phyloP scores from a whole-genome alignment of 2,797 vertebrate genomes.

The Chromobotia macracanthus region DNA sequence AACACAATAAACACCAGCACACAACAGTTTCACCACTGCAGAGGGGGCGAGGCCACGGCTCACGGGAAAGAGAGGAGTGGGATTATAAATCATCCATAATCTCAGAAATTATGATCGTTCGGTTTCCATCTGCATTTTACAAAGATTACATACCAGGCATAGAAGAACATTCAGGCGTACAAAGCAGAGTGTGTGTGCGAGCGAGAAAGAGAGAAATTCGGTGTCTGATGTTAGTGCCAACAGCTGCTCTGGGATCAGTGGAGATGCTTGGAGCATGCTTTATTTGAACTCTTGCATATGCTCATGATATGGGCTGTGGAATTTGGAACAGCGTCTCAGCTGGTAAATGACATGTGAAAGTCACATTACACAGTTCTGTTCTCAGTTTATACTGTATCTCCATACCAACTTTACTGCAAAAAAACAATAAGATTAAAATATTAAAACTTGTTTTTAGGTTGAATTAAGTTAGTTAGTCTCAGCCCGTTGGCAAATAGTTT shows the following conservation, averaged over 20 bases:
- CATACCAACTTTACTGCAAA: not conserved
- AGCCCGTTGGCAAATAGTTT: not conserved
- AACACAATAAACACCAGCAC: conserved; percentile 73
- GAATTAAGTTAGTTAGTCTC: not conserved
- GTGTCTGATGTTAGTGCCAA: conserved; percentile 31
- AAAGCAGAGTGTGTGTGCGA: conserved; percentile 63
- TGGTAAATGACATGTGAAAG: not conserved
- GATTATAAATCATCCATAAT: conserved; percentile 65
- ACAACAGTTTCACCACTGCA: conserved; percentile 76
- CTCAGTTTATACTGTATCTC: conserved; percentile 26
- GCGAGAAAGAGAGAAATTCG: conserved; percentile 39
- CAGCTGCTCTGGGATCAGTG: conserved; percentile 45
- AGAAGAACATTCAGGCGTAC: conserved; percentile 76
- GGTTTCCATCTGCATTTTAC: conserved; percentile 68
- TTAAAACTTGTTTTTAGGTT: not conserved
- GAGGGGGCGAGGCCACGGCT: conserved; percentile 54
- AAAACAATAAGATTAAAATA: not conserved
- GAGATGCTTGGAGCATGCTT: conserved; percentile 48
- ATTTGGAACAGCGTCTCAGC: conserved; percentile 1
- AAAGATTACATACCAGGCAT: conserved; percentile 78
- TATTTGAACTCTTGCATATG: conserved; percentile 47
- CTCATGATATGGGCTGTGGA: conserved; percentile 18
- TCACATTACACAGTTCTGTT: conserved; percentile 25
- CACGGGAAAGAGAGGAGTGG: conserved; percentile 43
- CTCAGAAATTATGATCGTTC: conserved; percentile 64